Conservation (phyloP, 1,140 invertebrate genomes). For the Branchinecta lindahli region DNA sequence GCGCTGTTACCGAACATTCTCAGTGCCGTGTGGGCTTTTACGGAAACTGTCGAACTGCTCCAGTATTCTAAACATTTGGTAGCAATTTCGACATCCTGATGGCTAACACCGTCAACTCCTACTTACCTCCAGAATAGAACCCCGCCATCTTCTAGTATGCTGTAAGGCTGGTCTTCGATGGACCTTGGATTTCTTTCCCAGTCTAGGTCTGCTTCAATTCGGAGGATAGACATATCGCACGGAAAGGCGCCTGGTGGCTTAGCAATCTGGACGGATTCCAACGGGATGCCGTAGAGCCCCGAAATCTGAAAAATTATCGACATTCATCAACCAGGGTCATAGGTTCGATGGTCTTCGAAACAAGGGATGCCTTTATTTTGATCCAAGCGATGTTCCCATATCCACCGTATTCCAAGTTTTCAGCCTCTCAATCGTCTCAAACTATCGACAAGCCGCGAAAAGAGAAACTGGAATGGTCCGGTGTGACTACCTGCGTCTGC, state of each 20-base stretch:
- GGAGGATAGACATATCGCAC: conserved; percentile 40
- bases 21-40: too few species aligned
- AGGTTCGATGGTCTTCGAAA: conserved; percentile 14
- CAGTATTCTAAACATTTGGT: too few species aligned
- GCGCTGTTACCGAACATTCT: too few species aligned
- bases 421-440: too few species aligned
- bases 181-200: conserved; percentile 37
- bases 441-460: too few species aligned
- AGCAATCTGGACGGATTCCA: conserved; percentile 45
- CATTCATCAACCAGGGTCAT: conserved; percentile 13
- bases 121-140: conserved; percentile 43
- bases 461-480: too few species aligned
- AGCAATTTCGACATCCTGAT: too few species aligned
- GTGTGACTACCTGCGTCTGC: too few species aligned
- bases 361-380: conserved; percentile 12
- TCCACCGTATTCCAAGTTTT: too few species aligned
- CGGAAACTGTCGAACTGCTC: too few species aligned
- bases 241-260: conserved; percentile 42
- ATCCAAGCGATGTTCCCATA: too few species aligned
- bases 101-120: too few species aligned
- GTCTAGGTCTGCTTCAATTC: conserved; percentile 38
- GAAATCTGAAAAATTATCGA: conserved; percentile 34
- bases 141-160: conserved; percentile 40
- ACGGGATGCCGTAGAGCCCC: conserved; percentile 41
- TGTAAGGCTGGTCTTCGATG: conserved; percentile 33